These are phyloP conservation scores for Nemurella pictetii DNA, from an alignment of 2,888 invertebrate species.

Conservation along the genomic window DNA sequence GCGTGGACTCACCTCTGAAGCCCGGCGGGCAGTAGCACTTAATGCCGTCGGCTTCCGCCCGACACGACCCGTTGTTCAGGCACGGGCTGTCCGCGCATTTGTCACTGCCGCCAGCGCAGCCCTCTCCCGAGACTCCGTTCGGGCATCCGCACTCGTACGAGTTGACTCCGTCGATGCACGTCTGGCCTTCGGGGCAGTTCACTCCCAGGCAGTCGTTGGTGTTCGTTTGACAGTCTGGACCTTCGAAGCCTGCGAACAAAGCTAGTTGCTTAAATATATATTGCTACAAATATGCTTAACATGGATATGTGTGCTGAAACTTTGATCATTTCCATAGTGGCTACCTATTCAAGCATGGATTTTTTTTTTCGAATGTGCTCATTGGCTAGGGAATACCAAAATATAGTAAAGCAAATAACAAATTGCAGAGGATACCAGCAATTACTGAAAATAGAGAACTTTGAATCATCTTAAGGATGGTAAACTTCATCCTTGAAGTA, in stretches of 20 bases:
- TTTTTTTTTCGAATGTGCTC: too few species aligned
- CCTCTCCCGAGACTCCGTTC: slow-evolving; percentile 62
- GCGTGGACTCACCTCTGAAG: slow-evolving; percentile 66
- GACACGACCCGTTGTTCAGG: slow-evolving; percentile 71
- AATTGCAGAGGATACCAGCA: too few species aligned
- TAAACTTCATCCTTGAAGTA: too few species aligned
- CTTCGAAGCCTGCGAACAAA: slow-evolving; percentile 60
- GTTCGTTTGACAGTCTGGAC: slow-evolving; percentile 65
- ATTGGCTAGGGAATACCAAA: too few species aligned
- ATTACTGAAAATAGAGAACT: too few species aligned
- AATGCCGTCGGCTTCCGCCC: slow-evolving; percentile 65
- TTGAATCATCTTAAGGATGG: too few species aligned
- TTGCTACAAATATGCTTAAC: too few species aligned
- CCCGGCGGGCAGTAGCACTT: slow-evolving; percentile 73
- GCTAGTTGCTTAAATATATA: neutral
- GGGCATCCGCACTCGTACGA: slow-evolving; percentile 65
- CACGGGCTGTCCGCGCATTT: slow-evolving; percentile 68
- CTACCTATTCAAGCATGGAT: too few species aligned
- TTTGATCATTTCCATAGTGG: too few species aligned
- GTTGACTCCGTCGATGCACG: slow-evolving; percentile 60
- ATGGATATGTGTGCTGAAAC: too few species aligned
- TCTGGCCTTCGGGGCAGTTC: slow-evolving; percentile 56
- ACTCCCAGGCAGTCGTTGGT: slow-evolving; percentile 67
- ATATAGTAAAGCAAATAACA: too few species aligned
- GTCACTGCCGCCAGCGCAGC: slow-evolving; percentile 60